phyloP scores from a whole-genome alignment of 2,113 vertebrate genomes.

The Mus musculus region DNA sequence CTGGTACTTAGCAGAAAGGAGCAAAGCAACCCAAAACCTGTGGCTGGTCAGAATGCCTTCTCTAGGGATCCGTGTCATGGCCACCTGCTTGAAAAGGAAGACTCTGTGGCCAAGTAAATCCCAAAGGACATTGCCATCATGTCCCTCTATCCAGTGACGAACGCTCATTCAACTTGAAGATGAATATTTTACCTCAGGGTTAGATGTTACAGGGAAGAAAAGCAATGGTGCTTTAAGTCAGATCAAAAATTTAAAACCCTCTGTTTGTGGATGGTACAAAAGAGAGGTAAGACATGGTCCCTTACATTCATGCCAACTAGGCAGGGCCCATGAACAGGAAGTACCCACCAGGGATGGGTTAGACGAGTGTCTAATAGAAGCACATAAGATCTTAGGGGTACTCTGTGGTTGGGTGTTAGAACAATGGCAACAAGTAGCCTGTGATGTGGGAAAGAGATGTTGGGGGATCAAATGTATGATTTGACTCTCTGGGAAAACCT shows the following conservation, averaged over 20 bases:
- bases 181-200: not conserved
- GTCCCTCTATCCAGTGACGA: not conserved
- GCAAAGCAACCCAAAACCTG: not conserved
- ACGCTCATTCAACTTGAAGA: slow-evolving; percentile 12
- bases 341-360: not conserved
- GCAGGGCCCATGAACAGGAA: not conserved
- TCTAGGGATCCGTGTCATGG: not conserved
- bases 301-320: not conserved
- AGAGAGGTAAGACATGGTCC: not conserved
- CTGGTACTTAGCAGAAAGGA: not conserved
- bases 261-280: not conserved
- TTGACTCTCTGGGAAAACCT: not conserved
- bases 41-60: not conserved
- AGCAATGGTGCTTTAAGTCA: not conserved
- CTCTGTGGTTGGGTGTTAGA: not conserved
- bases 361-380: not conserved
- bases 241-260: not conserved
- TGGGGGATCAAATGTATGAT: not conserved
- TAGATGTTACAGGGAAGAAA: not conserved
- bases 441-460: not conserved
- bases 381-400: rapidly evolving
- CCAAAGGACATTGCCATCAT: not conserved
- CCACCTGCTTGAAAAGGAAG: not conserved
- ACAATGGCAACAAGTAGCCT: not conserved
- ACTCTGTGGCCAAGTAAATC: not conserved